Percentiles rank a stretch among this genome's conserved stretches.
Evolutionary conservation across 2,797 vertebrate species (phyloP).

Genomic region (Otolemur crassicaudatus): DNA sequence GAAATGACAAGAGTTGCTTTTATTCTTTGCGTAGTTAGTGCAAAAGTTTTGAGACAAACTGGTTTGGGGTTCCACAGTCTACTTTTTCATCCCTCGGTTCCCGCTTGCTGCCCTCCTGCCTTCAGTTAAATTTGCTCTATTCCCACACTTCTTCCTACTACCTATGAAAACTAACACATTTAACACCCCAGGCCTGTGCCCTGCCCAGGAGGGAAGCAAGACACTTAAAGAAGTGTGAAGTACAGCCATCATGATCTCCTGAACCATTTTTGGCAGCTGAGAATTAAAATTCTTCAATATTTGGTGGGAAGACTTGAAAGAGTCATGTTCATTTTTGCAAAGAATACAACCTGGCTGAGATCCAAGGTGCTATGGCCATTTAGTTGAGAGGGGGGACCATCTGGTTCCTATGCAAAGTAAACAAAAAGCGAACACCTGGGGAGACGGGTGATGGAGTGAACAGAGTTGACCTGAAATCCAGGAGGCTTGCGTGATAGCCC

Average conservation of each 20-base stretch:
- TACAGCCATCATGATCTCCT: neutral
- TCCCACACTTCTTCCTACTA: neutral
- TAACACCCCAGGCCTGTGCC: neutral
- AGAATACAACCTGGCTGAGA: neutral
- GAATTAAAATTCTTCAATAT: neutral
- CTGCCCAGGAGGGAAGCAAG: neutral
- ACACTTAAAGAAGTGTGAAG: neutral
- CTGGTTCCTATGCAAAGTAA: slow-evolving; percentile 38
- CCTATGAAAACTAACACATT: neutral
- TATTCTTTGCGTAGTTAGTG: neutral
- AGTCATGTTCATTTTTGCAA: slow-evolving; percentile 9
- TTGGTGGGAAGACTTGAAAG: neutral
- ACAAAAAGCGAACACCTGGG: slow-evolving; percentile 25
- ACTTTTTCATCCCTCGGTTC: neutral
- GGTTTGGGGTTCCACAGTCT: neutral
- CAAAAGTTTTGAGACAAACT: no score
- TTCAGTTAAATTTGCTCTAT: neutral
- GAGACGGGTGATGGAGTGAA: neutral
- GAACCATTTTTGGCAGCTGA: neutral
- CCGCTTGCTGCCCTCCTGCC: neutral
- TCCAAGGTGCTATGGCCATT: neutral
- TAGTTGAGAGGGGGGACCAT: slow-evolving; percentile 16
- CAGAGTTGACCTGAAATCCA: neutral
- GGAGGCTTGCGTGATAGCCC: neutral
- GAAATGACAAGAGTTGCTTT: neutral